Evolutionary conservation across 2,888 invertebrate species (phyloP).

Genomic region (Eurytoma adleriae): DNA sequence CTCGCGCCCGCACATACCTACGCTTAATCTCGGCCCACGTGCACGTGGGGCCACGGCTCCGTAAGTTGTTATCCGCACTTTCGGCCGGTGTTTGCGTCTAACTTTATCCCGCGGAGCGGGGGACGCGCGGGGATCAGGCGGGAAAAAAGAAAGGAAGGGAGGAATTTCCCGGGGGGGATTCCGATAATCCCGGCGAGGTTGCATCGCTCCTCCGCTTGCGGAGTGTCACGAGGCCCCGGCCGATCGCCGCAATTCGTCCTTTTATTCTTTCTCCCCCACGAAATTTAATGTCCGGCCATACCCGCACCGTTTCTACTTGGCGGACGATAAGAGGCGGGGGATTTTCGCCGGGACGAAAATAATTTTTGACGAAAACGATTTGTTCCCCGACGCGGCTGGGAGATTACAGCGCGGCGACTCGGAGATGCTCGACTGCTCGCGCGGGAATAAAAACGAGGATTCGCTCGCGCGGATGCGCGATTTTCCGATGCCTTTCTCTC

Average conservation of each 20-base stretch:
- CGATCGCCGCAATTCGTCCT: neutral
- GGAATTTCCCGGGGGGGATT: conserved; percentile 46
- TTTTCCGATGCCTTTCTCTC: neutral
- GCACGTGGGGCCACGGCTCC: neutral
- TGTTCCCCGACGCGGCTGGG: too few species aligned
- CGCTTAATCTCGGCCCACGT: neutral
- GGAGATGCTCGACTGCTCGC: neutral
- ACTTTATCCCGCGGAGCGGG: conserved; percentile 23
- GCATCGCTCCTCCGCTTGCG: conserved; percentile 1
- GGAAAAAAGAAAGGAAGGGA: conserved; percentile 18
- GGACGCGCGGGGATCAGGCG: neutral
- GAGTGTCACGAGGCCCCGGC: neutral
- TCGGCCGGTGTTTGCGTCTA: conserved; percentile 16
- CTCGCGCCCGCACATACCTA: neutral
- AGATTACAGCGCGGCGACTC: too few species aligned
- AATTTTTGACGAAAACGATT: too few species aligned
- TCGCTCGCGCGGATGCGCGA: neutral
- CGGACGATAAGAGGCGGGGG: neutral
- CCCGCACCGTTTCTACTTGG: neutral
- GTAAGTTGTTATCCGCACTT: conserved; percentile 9
- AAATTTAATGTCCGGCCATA: conserved; percentile 15
- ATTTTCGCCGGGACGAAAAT: too few species aligned
- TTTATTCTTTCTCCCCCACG: neutral
- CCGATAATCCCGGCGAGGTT: conserved; percentile 32
- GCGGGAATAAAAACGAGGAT: neutral